phyloP scores from a whole-genome alignment of 2,797 vertebrate genomes.

The Enteromius paludinosus region DNA sequence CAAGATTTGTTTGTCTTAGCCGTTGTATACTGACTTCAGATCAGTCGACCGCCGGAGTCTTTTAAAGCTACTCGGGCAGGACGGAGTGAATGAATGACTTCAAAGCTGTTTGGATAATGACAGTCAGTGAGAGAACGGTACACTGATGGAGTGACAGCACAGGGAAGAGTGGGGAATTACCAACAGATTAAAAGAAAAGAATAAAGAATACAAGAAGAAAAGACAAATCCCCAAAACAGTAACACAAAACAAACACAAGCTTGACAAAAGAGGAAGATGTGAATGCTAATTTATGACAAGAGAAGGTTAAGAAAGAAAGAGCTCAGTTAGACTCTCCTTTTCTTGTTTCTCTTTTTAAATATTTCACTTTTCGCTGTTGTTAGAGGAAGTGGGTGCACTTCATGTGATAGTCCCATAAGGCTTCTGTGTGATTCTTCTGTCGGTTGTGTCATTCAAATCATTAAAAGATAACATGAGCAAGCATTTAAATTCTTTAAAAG shows the following conservation, averaged over 20 bases:
- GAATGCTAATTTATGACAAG: conserved; percentile 13
- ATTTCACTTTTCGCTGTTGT: conserved; percentile 18
- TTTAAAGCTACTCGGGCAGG: conserved; percentile 77
- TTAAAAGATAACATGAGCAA: conserved; percentile 10
- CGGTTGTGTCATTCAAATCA: conserved; percentile 61
- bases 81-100: conserved; percentile 72
- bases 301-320: conserved; percentile 72
- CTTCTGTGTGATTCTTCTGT: conserved; percentile 70
- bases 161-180: conserved; percentile 45
- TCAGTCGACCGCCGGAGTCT: conserved; percentile 64
- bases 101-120: conserved; percentile 81
- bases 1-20: conserved; percentile 48
- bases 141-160: conserved; percentile 15
- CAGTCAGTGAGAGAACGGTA: conserved; percentile 44
- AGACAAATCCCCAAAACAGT: conserved; percentile 59
- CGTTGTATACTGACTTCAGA: conserved; percentile 60
- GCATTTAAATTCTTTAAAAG: background rate
- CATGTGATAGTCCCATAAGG: conserved; percentile 71
- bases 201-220: conserved; percentile 57
- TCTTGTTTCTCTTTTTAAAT: conserved; percentile 7
- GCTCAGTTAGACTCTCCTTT: conserved; percentile 64
- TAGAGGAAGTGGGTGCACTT: conserved; percentile 40
- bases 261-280: background rate
- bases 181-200: conserved; percentile 64
- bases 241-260: conserved; percentile 48